phyloP scores from a whole-genome alignment of 2,797 vertebrate genomes.

The Clarias fuscus region DNA sequence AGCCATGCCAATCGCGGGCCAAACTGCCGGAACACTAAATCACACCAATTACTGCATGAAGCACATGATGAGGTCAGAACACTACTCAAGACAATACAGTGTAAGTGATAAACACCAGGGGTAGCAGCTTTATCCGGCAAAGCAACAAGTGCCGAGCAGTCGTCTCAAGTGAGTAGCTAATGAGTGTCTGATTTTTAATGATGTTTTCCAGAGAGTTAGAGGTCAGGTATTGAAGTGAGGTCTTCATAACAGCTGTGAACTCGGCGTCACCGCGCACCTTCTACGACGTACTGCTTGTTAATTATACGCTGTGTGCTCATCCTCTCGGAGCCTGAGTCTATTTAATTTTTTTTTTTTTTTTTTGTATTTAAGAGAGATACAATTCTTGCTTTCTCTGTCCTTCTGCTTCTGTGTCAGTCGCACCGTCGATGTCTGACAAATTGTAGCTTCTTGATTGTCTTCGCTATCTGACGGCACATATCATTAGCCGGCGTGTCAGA shows the following conservation, averaged over 20 bases:
- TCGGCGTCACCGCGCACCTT: background rate
- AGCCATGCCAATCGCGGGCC: slow-evolving; percentile 11
- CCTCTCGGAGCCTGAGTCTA: no score
- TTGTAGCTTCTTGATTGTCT: slow-evolving; percentile 13
- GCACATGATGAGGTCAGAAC: slow-evolving; percentile 43
- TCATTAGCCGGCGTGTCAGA: slow-evolving; percentile 38
- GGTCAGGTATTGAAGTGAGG: slow-evolving; percentile 38
- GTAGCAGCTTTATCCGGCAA: background rate
- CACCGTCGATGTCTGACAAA: slow-evolving; percentile 9
- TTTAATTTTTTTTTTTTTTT: background rate
- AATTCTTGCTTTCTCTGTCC: background rate
- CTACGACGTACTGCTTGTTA: background rate
- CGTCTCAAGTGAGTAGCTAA: slow-evolving; percentile 40
- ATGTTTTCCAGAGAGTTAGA: slow-evolving; percentile 17
- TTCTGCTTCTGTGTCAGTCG: background rate
- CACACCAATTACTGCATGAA: slow-evolving; percentile 27
- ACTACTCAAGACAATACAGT: slow-evolving; percentile 34
- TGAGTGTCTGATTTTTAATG: slow-evolving; percentile 46
- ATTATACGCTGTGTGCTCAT: background rate
- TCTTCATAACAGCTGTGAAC: slow-evolving; percentile 11
- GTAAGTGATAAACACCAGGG: slow-evolving; percentile 5
- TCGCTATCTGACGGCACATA: slow-evolving; percentile 7
- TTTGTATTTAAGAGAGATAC: background rate
- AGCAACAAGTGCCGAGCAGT: slow-evolving; percentile 11
- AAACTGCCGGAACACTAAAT: slow-evolving; percentile 45